These are phyloP conservation scores for Phyllotreta cruciferae DNA, from an alignment of 2,888 invertebrate species.

Conservation along the genomic window DNA sequence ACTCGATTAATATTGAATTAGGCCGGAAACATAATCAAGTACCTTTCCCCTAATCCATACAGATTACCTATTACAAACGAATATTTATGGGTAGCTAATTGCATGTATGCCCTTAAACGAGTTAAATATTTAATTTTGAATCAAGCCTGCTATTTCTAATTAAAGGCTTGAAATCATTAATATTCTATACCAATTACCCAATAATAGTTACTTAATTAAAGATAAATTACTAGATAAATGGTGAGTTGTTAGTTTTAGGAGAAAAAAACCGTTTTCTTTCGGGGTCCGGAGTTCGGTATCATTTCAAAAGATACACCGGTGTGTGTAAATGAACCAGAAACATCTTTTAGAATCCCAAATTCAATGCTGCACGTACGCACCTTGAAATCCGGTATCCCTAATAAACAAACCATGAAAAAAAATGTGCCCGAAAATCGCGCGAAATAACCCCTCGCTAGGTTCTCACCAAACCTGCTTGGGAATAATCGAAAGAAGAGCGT, in stretches of 20 bases:
- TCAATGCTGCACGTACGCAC: constrained; percentile 2
- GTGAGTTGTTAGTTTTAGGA: too few species aligned
- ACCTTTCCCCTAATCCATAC: background rate
- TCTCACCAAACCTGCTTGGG: constrained; percentile 25
- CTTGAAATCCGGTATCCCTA: constrained; percentile 30
- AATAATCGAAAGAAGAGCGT: constrained; percentile 20
- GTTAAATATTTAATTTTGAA: too few species aligned
- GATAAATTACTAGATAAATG: too few species aligned
- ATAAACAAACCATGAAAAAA: constrained; percentile 21
- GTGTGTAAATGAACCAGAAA: background rate
- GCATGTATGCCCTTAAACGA: too few species aligned
- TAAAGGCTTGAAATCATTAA: too few species aligned
- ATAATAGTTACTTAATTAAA: too few species aligned
- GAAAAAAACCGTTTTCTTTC: background rate
- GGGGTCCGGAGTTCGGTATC: constrained; percentile 5
- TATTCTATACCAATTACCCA: too few species aligned
- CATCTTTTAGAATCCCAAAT: background rate
- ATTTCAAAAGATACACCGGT: background rate
- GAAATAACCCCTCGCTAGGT: constrained; percentile 23
- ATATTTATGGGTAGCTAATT: too few species aligned
- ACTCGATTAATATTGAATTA: constrained; percentile 27
- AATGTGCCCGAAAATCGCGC: constrained; percentile 23
- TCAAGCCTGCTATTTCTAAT: too few species aligned
- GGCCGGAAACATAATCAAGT: constrained; percentile 5
- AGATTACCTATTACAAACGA: too few species aligned